Conservation (phyloP, 2,113 vertebrate genomes). For the Megaptera novaeangliae region DNA sequence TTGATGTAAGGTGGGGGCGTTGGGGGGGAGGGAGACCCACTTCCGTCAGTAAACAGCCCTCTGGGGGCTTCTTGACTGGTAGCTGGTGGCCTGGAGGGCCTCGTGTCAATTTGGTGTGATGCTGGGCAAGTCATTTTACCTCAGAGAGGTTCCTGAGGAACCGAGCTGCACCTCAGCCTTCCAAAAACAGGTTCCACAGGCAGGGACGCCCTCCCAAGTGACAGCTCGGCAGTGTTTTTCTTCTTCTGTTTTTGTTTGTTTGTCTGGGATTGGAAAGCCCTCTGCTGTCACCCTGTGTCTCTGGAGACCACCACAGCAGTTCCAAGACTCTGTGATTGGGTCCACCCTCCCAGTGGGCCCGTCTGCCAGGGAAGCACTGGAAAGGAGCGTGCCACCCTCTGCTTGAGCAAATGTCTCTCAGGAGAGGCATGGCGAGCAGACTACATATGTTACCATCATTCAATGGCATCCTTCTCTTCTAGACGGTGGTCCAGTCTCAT, state of each 20-base stretch:
- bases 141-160: neutral
- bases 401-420: neutral
- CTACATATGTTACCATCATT: rapidly evolving
- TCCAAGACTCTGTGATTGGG: neutral
- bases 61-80: slow-evolving; percentile 36
- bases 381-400: neutral
- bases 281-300: neutral
- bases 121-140: neutral
- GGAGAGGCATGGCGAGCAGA: neutral
- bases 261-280: neutral
- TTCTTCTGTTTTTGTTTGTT: neutral
- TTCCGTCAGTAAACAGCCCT: slow-evolving; percentile 25
- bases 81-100: neutral
- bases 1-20: neutral
- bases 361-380: neutral
- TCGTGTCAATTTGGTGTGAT: neutral
- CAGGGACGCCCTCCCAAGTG: neutral
- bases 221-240: rapidly evolving
- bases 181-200: neutral
- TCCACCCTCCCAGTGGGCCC: neutral
- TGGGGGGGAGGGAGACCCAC: neutral
- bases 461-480: rapidly evolving
- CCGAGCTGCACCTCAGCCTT: neutral
- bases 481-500: neutral
- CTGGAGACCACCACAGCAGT: neutral